phyloP scores from a whole-genome alignment of 2,888 invertebrate genomes.

The Lasioglossum morio region DNA sequence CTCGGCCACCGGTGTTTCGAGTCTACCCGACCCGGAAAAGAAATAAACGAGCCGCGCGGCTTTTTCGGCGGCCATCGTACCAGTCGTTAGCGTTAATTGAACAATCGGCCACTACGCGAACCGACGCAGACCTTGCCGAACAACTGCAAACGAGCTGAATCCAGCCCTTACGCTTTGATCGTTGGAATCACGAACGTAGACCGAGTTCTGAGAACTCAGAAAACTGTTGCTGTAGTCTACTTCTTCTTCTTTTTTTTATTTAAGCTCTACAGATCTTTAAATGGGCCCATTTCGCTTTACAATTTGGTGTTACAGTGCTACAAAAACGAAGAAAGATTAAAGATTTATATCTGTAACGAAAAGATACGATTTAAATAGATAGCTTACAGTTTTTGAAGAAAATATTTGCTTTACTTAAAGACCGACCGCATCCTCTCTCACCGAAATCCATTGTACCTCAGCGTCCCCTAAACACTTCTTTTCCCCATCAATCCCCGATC shows the following conservation, averaged over 20 bases:
- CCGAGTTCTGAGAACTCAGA: neutral
- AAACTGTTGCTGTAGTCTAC: neutral
- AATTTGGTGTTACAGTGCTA: no score
- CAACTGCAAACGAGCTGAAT: neutral
- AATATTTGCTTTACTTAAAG: neutral
- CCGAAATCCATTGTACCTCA: neutral
- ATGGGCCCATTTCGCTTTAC: no score
- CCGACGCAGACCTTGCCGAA: neutral
- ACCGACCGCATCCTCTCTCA: neutral
- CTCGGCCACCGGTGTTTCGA: neutral
- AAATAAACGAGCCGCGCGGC: neutral
- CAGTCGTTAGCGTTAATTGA: slow-evolving; percentile 18
- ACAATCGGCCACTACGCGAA: neutral
- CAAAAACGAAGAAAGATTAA: no score
- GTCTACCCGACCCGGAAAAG: neutral
- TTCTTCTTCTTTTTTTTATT: no score
- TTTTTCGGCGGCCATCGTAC: neutral
- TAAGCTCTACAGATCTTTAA: no score
- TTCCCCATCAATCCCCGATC: slow-evolving; percentile 16
- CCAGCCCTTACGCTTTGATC: neutral
- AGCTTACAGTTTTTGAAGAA: neutral
- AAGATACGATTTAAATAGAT: no score
- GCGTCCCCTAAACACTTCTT: neutral
- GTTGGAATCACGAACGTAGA: neutral
- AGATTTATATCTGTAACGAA: no score